phyloP scores from a whole-genome alignment of 2,797 vertebrate genomes.

The Labeo calbasu region DNA sequence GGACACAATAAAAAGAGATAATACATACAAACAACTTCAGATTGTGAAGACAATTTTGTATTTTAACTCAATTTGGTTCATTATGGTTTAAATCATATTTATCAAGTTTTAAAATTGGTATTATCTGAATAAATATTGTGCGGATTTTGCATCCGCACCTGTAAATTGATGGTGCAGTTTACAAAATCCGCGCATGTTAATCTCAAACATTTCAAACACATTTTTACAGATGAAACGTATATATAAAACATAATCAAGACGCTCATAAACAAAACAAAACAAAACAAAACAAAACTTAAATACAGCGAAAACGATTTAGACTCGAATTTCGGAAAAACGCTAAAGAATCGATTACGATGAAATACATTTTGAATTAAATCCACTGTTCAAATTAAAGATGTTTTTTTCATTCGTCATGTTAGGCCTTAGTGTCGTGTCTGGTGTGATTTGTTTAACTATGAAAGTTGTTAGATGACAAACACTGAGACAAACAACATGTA shows the following conservation, averaged over 20 bases:
- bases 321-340: background rate
- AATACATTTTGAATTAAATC: background rate
- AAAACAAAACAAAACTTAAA: background rate
- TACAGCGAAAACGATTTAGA: background rate
- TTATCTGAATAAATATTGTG: background rate
- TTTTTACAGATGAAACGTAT: background rate
- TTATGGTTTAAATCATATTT: background rate
- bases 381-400: background rate
- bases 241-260: background rate
- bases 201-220: background rate
- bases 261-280: background rate
- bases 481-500: background rate
- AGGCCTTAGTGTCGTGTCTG: slow-evolving; percentile 11
- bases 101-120: slow-evolving; percentile 38
- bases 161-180: background rate
- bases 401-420: background rate
- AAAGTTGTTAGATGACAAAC: background rate
- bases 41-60: background rate
- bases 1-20: background rate
- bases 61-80: background rate
- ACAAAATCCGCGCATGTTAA: background rate
- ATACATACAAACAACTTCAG: background rate
- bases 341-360: background rate
- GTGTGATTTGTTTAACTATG: background rate
- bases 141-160: background rate